Evolutionary conservation across 2,113 vertebrate genomes (phyloP).

Genomic region (Microcebus murinus): DNA sequence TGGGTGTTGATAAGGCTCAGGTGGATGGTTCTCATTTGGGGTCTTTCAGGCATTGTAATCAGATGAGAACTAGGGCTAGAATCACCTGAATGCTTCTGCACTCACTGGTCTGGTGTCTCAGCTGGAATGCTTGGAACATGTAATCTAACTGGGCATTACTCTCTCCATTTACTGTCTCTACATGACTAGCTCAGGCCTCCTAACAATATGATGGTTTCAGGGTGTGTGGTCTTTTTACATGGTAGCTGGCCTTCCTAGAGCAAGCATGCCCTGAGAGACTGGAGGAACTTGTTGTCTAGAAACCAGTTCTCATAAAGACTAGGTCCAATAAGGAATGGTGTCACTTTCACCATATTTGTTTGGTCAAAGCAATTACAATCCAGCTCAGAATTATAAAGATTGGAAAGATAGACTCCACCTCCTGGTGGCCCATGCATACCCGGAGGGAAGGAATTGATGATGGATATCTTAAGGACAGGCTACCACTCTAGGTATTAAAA

Average conservation of each 20-base stretch:
- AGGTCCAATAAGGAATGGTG: not conserved
- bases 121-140: not conserved
- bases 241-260: not conserved
- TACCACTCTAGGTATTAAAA: not conserved
- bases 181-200: not conserved
- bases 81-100: not conserved
- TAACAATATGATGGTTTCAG: not conserved
- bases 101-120: not conserved
- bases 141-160: not conserved
- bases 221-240: not conserved
- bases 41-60: not conserved
- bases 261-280: not conserved
- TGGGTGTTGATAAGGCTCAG: not conserved
- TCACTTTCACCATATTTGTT: not conserved
- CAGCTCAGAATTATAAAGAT: not conserved
- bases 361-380: not conserved
- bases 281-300: not conserved
- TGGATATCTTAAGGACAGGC: not conserved
- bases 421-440: not conserved
- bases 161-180: not conserved
- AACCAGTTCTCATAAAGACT: not conserved
- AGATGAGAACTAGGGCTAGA: not conserved
- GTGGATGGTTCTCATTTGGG: not conserved
- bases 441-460: not conserved
- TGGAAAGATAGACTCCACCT: not conserved